These are phyloP conservation scores for Heliconius hortense DNA, from an alignment of 2,888 invertebrate genomes.

Conservation along the genomic window DNA sequence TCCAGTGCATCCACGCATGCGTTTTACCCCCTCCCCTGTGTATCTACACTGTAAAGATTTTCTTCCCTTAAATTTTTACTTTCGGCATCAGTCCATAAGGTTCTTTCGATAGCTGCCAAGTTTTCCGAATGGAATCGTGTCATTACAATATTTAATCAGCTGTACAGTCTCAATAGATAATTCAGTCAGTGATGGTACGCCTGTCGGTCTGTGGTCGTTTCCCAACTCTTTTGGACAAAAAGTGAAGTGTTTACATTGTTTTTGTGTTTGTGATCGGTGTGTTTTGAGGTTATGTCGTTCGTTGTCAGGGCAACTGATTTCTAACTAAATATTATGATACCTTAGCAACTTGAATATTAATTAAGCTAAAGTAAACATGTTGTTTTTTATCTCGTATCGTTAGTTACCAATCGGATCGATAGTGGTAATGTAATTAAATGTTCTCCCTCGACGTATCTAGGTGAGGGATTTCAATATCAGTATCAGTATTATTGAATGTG, in stretches of 20 bases:
- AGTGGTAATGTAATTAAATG: constrained; percentile 26
- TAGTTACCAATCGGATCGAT: constrained; percentile 32
- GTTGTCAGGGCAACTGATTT: constrained; percentile 55
- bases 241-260: constrained; percentile 31
- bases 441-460: not conserved
- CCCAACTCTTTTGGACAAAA: constrained; percentile 32
- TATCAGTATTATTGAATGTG: not conserved
- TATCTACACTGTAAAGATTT: constrained; percentile 49
- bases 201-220: constrained; percentile 60
- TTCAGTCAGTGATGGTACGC: constrained; percentile 67
- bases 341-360: constrained; percentile 17
- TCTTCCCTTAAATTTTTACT: constrained; percentile 46
- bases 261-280: constrained; percentile 39
- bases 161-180: constrained; percentile 76
- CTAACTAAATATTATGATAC: constrained; percentile 23
- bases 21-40: constrained; percentile 58
- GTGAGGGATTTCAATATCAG: not conserved
- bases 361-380: not conserved
- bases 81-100: constrained; percentile 58
- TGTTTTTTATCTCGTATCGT: not conserved
- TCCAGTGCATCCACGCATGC: constrained; percentile 70
- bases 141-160: constrained; percentile 72
- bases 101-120: constrained; percentile 51
- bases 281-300: constrained; percentile 48
- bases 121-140: constrained; percentile 56